Base-by-base conservation (phyloP, 2,888 invertebrate genomes). In the Drosophila ezoana region DNA sequence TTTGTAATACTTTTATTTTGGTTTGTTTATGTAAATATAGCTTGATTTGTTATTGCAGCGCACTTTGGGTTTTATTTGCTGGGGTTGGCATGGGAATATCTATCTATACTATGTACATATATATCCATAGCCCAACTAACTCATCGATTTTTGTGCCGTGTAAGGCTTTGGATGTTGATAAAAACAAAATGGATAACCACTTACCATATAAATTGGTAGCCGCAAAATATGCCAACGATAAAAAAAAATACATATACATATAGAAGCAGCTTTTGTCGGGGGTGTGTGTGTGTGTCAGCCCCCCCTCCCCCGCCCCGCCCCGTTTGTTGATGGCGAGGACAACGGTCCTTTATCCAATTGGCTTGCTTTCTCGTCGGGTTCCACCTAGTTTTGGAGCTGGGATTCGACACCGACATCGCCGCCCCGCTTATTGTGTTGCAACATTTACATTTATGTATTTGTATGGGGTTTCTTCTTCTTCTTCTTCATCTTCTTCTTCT, bases 161-260 rank as follows among this genome's bases (percentile, higher is more conserved):
- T 18, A 52, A 10, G 45, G 45, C 14, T 45, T 47, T 68, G 59
- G 66, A 57, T 78, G 76, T 68, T 72, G 76, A 71, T 79, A 76
- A 76, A 76, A 76, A 75, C 76, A 76, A 72, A 76, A 76, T 76
- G 75, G 76, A 76, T 76, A 76, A 65, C 82, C 82, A 80, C 80
- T 81, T 81, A 85, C 85, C 81, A 81, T 81, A 81, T 81, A 81
- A 85, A 85, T 85, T 85, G 80, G 28, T 77, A 85, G 80, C 80
- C 77, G 80, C 63, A 85, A 76, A 76, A 85, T 81, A 81, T 81
- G 81, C 81, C 79, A 85, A 60, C 85, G 74, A 74, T 77, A 69
- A 65, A 81, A 68, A 66, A n/a, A n/a, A n/a, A n/a, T n/a, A n/a
- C n/a, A n/a, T n/a, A n/a, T n/a, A n/a, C n/a, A n/a, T n/a, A n/a